Base-by-base conservation (phyloP, 2,888 invertebrate species). In the Lithophane leautieri region DNA sequence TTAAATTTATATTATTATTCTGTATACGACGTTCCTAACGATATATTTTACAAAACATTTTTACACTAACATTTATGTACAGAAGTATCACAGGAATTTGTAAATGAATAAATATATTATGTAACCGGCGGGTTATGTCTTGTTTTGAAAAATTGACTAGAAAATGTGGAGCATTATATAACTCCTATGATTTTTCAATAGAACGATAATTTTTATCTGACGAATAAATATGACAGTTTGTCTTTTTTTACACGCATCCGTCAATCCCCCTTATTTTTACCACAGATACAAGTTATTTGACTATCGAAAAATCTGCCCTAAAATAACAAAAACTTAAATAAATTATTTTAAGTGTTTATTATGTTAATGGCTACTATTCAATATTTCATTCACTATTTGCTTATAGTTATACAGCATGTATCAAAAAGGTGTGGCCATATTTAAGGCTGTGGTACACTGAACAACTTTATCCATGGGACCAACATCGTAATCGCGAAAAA, bases 61-160 rank as follows among this genome's bases (percentile, higher is more conserved):
- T 75, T 80, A 84, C 52, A 71, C 40, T 80, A 80, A 71, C 68
- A 68, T 69, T 80, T 84, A 82, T 82, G 66, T 80, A 82, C 81
- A 82, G 68, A 95, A 82, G 82, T 82, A 82, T 95, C 95, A 95
- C 95, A 95, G 94, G 94, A 94, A 90, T 94, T 89, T 90, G 78
- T 80, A 82, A 82, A 80, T 88, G 84, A 91, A 81, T 83, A 79
- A 89, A 82, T 81, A 60, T 72, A 76, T 52, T 63, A 78, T 54
- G 47, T 72, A 68, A 67, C 40, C 52, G 61, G 72, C 65, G 70
- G 69, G 65, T 42, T 56, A 25, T 60, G 22, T 58, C 0, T 67
- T 40, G 42, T 44, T 56, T 54, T 34, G 60, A 22, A 28, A 14
- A 56, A 40, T 56, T 72, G 79, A 72, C 72, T 78, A 83, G 60